Percentiles rank a stretch among this genome's conserved stretches.
Conservation (phyloP, 92 coral and sea anemone genomes). For the Galaxea fascicularis region DNA sequence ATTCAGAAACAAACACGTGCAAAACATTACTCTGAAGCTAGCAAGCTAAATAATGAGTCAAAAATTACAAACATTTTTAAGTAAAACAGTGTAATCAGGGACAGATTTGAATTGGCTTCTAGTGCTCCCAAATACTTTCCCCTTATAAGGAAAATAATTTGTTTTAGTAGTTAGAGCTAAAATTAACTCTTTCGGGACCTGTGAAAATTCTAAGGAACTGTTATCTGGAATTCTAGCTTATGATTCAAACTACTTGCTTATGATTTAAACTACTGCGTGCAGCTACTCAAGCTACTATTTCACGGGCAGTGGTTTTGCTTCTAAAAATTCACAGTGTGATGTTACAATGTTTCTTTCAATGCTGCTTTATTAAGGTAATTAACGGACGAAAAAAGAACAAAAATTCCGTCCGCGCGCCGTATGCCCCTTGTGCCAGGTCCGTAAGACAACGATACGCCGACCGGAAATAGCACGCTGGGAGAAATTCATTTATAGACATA, state of each 20-base stretch:
- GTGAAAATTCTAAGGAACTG: not conserved
- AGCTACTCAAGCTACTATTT: no score
- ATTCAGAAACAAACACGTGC: not conserved
- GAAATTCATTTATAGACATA: not conserved
- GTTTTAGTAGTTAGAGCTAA: not conserved
- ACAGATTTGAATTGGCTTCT: not conserved
- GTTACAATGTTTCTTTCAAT: not conserved
- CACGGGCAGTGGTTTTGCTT: not conserved
- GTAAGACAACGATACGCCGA: not conserved
- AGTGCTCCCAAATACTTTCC: constrained; percentile 23
- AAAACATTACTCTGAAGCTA: not conserved
- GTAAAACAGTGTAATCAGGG: not conserved
- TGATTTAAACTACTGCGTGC: no score
- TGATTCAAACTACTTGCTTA: no score
- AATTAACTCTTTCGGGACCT: constrained; percentile 3
- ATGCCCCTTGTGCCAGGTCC: constrained; percentile 1
- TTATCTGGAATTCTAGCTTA: not conserved
- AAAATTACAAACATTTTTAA: not conserved
- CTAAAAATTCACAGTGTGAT: not conserved
- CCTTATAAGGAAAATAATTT: constrained; percentile 22
- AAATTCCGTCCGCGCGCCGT: not conserved
- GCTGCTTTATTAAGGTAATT: not conserved
- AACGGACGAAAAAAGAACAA: not conserved
- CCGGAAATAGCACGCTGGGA: constrained; percentile 17
- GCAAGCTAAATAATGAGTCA: not conserved